These are phyloP conservation scores for Xanthorhoe designata DNA, from an alignment of 2,888 invertebrate genomes.

Conservation along the genomic window DNA sequence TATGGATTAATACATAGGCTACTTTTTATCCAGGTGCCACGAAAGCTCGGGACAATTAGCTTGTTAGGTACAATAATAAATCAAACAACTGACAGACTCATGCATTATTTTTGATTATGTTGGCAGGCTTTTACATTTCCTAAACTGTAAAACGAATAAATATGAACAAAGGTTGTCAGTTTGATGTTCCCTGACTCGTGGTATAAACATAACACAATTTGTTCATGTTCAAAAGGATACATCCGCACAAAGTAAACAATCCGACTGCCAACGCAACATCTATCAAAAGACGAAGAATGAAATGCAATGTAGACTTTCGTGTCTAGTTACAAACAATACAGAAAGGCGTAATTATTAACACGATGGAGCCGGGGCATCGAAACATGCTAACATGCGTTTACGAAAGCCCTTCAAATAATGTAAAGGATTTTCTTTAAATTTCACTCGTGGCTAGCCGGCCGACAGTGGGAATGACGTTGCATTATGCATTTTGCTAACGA, in stretches of 20 bases:
- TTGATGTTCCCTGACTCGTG: background rate
- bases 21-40: too few relatives aligned
- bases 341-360: constrained; percentile 29
- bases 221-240: background rate
- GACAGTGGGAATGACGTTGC: constrained; percentile 66
- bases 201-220: background rate
- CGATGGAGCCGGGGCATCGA: constrained; percentile 23
- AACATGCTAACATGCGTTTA: constrained; percentile 39
- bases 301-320: constrained; percentile 25
- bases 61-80: too few relatives aligned
- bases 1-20: too few relatives aligned
- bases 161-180: background rate
- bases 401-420: constrained; percentile 38
- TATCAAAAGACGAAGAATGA: constrained; percentile 26
- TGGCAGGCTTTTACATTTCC: too few relatives aligned
- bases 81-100: too few relatives aligned
- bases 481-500: constrained; percentile 82
- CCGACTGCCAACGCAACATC: constrained; percentile 10
- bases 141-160: too few relatives aligned
- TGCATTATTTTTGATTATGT: too few relatives aligned
- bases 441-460: constrained; percentile 61
- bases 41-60: too few relatives aligned
- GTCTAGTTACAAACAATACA: constrained; percentile 12
- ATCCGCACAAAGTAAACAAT: constrained; percentile 4
- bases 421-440: constrained; percentile 61